Evolutionary conservation across 2,888 invertebrate species (phyloP).

Genomic region (Cotesia congregata): DNA sequence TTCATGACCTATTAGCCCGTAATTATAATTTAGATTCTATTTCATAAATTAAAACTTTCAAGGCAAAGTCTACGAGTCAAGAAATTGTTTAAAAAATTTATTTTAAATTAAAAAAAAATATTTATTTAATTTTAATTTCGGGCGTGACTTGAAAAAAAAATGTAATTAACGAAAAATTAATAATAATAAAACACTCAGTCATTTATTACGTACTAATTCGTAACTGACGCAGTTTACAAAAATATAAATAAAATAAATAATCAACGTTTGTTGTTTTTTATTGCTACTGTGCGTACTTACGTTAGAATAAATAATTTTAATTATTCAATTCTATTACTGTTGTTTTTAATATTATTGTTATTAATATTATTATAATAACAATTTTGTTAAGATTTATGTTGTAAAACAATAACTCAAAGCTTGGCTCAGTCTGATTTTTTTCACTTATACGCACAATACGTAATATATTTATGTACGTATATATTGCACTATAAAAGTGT

Average conservation of each 20-base stretch:
- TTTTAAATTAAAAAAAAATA: too few species aligned
- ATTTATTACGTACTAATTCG: background rate
- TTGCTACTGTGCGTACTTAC: background rate
- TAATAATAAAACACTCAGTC: background rate
- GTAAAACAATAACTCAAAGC: background rate
- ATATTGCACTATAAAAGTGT: background rate
- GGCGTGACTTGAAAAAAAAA: too few species aligned
- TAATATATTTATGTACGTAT: background rate
- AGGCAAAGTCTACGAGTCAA: too few species aligned
- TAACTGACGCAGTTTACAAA: background rate
- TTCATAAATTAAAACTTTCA: too few species aligned
- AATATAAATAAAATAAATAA: background rate
- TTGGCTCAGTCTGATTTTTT: background rate
- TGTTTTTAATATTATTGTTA: background rate
- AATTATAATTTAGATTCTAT: background rate
- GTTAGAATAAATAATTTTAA: background rate
- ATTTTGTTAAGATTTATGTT: background rate
- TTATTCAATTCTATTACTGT: background rate
- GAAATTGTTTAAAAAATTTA: too few species aligned
- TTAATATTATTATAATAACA: background rate
- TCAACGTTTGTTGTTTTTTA: background rate
- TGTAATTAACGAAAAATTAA: background rate
- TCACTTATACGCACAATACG: background rate
- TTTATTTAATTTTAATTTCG: too few species aligned
- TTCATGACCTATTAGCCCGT: slow-evolving; percentile 7